Evolutionary conservation across 2,888 invertebrate species (phyloP), one percentile per base, ranked within the genome.

Genomic region (Cerastis leucographa): DNA sequence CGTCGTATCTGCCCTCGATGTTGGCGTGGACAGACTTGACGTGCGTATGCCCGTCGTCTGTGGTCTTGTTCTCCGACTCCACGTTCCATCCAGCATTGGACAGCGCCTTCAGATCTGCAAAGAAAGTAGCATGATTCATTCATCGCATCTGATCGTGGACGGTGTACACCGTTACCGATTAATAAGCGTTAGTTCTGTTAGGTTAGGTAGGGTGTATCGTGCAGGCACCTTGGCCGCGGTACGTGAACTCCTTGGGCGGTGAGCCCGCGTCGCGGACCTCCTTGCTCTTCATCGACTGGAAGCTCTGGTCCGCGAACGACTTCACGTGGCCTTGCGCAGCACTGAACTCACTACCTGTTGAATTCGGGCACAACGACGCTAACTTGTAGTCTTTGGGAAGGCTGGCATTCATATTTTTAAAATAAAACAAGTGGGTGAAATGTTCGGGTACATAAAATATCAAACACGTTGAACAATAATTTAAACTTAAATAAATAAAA

Each of bases 221-320:
- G 89, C 90, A 87, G 92, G 92, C 93, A 97, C 97, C 97, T 96
- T 96, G 95, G 92, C 94, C 94, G 91, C 94, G 94, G 93, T 95
- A 96, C 87, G 93, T 89, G 94, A 94, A 96, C 92, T 97, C 98
- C 94, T 97, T 97, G 76, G 98, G 97, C 46, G 98, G 98, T 78
- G 98, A 98, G 94, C 97, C 97, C 35, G 98, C 98, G 92, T 98
- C 98, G 78, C 98, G 97, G 82, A 98, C 97, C 95, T 98, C 98
- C 96, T 98, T 98, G 89, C 97, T 97, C 96, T 98, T 98, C 93
- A 98, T 97, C 84, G 98, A 97, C 93, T 98, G 97, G 95, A 98
- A 98, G 92, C 97, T 98, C 94, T 98, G 98, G 94, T 98, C 98
- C 72, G 97, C 97, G 90, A 98, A 96, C 22, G 98, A 97, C 91